phyloP scores from a whole-genome alignment of 2,113 vertebrate genomes.

The Festucalex cinctus region DNA sequence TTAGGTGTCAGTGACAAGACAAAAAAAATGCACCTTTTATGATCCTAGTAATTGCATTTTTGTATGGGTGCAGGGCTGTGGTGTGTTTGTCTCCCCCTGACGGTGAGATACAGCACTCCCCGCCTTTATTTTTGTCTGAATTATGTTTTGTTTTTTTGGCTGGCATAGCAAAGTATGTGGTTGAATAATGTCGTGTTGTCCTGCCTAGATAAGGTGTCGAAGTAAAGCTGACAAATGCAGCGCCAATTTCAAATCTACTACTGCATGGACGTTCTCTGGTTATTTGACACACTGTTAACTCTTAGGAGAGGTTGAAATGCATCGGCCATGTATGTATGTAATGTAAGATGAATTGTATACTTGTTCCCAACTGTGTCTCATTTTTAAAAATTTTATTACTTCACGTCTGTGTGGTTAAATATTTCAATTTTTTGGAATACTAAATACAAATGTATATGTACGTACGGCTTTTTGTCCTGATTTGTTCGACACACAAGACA shows the following conservation, averaged over 20 bases:
- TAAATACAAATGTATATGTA: conserved; percentile 75
- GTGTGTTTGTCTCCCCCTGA: conserved; percentile 39
- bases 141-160: conserved; percentile 42
- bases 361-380: conserved; percentile 68
- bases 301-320: conserved; percentile 63
- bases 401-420: conserved; percentile 71
- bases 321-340: conserved; percentile 70
- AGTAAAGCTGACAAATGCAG: conserved; percentile 59
- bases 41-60: conserved; percentile 41
- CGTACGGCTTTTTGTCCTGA: conserved; percentile 20
- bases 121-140: conserved; percentile 18
- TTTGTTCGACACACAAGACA: conserved; percentile 16
- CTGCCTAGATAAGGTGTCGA: conserved; percentile 62
- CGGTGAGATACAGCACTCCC: conserved; percentile 44
- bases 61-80: conserved; percentile 45
- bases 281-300: conserved; percentile 63
- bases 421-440: conserved; percentile 74
- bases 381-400: conserved; percentile 72
- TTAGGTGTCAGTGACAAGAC: conserved; percentile 32
- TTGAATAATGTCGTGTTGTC: conserved; percentile 61
- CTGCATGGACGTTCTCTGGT: conserved; percentile 71
- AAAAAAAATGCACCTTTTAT: conserved; percentile 44
- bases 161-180: conserved; percentile 67
- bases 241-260: conserved; percentile 53
- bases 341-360: conserved; percentile 72